These are phyloP conservation scores for Pegoplata infirma DNA, from an alignment of 2,888 invertebrate species.

Conservation along the genomic window DNA sequence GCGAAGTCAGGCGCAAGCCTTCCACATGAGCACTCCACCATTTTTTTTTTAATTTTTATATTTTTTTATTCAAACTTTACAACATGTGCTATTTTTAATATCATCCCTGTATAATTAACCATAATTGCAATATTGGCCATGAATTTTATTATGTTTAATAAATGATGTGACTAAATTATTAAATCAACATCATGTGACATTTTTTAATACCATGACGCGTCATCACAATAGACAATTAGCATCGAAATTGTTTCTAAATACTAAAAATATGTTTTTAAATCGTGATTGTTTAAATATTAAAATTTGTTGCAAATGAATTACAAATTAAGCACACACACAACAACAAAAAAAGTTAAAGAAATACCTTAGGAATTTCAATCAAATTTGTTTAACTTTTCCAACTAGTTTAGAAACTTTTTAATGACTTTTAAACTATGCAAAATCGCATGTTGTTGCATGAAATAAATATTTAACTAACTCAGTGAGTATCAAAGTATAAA, in stretches of 20 bases:
- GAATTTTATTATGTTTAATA: constrained; percentile 26
- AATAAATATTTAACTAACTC: constrained; percentile 55
- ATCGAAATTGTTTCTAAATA: background rate
- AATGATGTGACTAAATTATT: constrained; percentile 29
- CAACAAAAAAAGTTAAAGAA: constrained; percentile 10
- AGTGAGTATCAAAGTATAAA: no score
- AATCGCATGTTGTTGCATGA: constrained; percentile 51
- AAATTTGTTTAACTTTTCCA: constrained; percentile 71
- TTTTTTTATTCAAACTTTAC: no score
- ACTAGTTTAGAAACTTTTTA: constrained; percentile 74
- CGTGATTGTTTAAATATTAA: no score
- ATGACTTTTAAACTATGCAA: constrained; percentile 75
- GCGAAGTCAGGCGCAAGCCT: no score
- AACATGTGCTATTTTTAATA: no score
- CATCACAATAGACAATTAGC: no score
- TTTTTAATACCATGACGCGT: background rate
- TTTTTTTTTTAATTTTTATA: no score
- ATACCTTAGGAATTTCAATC: constrained; percentile 70
- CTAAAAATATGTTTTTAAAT: constrained; percentile 21
- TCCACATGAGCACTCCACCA: no score
- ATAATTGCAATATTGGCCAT: no score
- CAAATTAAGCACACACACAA: constrained; percentile 7
- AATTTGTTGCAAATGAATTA: constrained; percentile 13
- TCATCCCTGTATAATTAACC: no score
- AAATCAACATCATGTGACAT: constrained; percentile 6